phyloP scores from a whole-genome alignment of 1,140 invertebrate genomes.

The Meloidogyne hapla region DNA sequence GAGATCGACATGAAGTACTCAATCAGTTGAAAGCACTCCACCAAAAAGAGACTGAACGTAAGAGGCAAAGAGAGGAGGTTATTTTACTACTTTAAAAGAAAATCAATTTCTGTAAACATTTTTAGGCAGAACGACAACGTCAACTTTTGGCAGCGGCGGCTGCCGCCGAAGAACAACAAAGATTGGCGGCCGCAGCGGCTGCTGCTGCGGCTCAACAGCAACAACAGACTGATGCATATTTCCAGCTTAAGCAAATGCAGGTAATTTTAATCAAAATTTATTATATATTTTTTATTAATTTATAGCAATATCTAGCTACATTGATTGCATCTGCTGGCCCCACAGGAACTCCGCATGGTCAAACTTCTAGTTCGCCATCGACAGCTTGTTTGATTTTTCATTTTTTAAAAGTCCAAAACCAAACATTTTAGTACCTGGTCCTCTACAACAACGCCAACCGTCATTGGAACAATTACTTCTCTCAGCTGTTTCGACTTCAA shows the following conservation, averaged over 20 bases:
- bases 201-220: slow-evolving; percentile 20
- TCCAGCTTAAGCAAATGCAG: slow-evolving; percentile 5
- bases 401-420: neutral
- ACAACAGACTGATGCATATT: slow-evolving; percentile 21
- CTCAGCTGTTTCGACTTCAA: neutral
- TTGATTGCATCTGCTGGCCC: neutral
- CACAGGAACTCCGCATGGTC: neutral
- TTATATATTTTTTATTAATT: neutral
- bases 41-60: slow-evolving; percentile 20
- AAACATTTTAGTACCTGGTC: neutral
- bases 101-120: neutral
- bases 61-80: slow-evolving; percentile 25
- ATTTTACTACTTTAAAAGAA: neutral
- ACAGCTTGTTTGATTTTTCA: neutral
- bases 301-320: slow-evolving; percentile 19
- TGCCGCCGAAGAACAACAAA: slow-evolving; percentile 24
- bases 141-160: neutral
- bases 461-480: neutral
- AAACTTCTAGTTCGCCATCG: neutral
- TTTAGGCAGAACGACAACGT: neutral
- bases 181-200: neutral
- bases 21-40: slow-evolving; percentile 13
- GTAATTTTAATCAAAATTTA: neutral
- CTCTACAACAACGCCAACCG: neutral
- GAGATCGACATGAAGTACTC: slow-evolving; percentile 14